Evolutionary conservation across 1,140 invertebrate species (phyloP).

Genomic region (Caenorhabditis tropicalis): DNA sequence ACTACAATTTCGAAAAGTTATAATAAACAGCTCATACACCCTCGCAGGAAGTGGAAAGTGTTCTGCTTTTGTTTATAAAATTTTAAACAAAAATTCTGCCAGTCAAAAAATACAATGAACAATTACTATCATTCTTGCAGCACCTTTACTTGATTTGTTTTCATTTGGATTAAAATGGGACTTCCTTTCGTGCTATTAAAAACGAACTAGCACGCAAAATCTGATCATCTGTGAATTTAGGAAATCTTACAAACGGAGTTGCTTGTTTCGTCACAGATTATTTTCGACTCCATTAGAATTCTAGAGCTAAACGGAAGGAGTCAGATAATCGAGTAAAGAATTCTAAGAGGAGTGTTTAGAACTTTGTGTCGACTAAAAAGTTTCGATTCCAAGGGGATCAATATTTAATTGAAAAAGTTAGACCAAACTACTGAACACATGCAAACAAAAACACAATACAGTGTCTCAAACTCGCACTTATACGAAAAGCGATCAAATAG

Average conservation of each 20-base stretch:
- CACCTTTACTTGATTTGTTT: too few species aligned
- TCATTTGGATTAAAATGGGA: neutral
- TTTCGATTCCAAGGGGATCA: neutral
- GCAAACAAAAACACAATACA: conserved; percentile 27
- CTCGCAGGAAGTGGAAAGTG: too few species aligned
- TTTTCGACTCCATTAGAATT: neutral
- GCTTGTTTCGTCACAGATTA: neutral
- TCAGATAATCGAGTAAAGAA: too few species aligned
- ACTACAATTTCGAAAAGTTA: too few species aligned
- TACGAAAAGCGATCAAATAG: conserved; percentile 41
- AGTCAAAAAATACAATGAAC: too few species aligned
- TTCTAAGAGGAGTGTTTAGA: too few species aligned
- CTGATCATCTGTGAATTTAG: neutral
- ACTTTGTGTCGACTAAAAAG: neutral
- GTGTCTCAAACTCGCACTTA: conserved; percentile 37
- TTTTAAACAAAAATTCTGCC: too few species aligned
- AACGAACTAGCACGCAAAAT: neutral
- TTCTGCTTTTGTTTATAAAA: too few species aligned
- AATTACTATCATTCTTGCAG: too few species aligned
- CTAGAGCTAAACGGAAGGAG: neutral
- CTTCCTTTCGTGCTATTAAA: neutral
- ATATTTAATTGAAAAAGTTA: neutral
- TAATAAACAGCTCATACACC: too few species aligned
- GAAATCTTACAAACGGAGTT: neutral
- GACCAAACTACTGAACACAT: conserved; percentile 21